Percentiles rank a stretch among this genome's conserved stretches.
These are phyloP conservation scores for Autographa gamma DNA, from an alignment of 2,888 invertebrate genomes.

Conservation along the genomic window DNA sequence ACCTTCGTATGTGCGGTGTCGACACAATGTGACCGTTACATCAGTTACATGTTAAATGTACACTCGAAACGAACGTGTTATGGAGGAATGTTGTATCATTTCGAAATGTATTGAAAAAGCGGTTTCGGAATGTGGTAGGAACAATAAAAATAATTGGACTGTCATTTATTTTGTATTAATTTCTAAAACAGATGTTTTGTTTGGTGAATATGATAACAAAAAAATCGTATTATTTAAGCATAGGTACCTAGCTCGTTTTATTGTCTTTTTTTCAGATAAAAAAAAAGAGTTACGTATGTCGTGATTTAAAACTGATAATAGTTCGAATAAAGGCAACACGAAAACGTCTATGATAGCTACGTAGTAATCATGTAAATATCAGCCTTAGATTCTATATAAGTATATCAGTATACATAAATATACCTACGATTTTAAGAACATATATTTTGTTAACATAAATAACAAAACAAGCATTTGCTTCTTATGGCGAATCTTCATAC, in stretches of 20 bases:
- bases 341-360: too few species aligned
- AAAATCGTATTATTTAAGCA: too few species aligned
- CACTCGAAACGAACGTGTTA: constrained; percentile 11
- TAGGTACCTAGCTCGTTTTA: too few species aligned
- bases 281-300: too few species aligned
- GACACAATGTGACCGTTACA: constrained; percentile 37
- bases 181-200: too few species aligned
- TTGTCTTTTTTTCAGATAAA: too few species aligned
- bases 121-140: too few species aligned
- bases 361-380: too few species aligned
- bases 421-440: neutral
- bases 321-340: neutral
- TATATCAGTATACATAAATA: too few species aligned
- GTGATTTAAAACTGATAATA: neutral
- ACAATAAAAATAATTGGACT: too few species aligned
- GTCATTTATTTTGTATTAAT: neutral
- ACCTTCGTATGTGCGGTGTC: constrained; percentile 30
- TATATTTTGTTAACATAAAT: neutral
- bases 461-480: neutral
- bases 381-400: too few species aligned
- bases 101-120: neutral
- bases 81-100: neutral
- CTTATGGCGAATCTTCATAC: neutral
- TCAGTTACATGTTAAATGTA: constrained; percentile 24
- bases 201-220: too few species aligned